Evolutionary conservation across 2,888 invertebrate genomes (phyloP).

Genomic region (Netelia melanura): DNA sequence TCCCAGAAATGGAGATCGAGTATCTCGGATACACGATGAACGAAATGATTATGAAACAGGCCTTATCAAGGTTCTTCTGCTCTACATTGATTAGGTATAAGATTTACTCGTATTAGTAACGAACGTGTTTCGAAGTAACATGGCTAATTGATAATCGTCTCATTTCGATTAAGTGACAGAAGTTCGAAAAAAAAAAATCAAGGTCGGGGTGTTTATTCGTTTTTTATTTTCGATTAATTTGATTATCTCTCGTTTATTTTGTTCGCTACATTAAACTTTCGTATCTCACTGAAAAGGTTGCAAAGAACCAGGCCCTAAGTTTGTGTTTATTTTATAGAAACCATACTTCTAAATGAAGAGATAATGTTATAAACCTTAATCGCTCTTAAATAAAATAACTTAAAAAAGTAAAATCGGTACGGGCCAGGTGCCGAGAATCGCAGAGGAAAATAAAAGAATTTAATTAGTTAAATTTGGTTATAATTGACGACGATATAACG

Average conservation of each 20-base stretch:
- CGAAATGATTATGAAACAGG: slow-evolving; percentile 44
- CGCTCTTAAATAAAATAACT: slow-evolving; percentile 69
- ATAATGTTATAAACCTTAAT: slow-evolving; percentile 66
- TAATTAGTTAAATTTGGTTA: slow-evolving; percentile 74
- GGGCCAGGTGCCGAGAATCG: slow-evolving; percentile 71
- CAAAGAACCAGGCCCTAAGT: slow-evolving; percentile 39
- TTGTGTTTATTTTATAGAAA: slow-evolving; percentile 44
- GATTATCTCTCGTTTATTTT: slow-evolving; percentile 51
- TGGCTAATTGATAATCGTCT: slow-evolving; percentile 57
- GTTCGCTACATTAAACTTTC: slow-evolving; percentile 42
- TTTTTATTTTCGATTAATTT: slow-evolving; percentile 31
- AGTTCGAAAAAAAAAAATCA: slow-evolving; percentile 31
- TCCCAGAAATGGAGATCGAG: slow-evolving; percentile 35
- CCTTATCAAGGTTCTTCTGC: slow-evolving; percentile 46
- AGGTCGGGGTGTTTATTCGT: slow-evolving; percentile 53
- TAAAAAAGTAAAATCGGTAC: slow-evolving; percentile 73
- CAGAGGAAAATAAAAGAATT: slow-evolving; percentile 69
- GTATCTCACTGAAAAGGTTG: slow-evolving; percentile 41
- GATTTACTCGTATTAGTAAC: slow-evolving; percentile 56
- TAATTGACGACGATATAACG: slow-evolving; percentile 71
- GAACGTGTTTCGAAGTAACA: slow-evolving; percentile 52
- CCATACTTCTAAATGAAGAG: slow-evolving; percentile 44
- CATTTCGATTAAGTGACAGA: slow-evolving; percentile 41
- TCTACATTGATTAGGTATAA: slow-evolving; percentile 63
- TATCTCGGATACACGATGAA: slow-evolving; percentile 33